These are phyloP conservation scores for Auanema sp. DNA, from an alignment of 2,888 invertebrate genomes.

Conservation along the genomic window DNA sequence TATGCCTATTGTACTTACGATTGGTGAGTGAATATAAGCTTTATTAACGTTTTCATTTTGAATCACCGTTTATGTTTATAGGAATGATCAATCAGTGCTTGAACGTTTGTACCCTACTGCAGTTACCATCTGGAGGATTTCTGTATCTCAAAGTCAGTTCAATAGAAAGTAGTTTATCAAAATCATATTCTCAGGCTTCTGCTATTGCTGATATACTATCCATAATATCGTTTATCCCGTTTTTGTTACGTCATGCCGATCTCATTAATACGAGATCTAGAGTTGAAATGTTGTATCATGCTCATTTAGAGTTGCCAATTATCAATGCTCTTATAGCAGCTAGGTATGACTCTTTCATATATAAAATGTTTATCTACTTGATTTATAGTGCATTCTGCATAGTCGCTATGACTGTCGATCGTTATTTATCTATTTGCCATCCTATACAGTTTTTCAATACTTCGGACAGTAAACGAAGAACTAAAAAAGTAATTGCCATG, in stretches of 20 bases:
- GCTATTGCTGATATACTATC: conserved; percentile 78
- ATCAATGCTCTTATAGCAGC: conserved; percentile 68
- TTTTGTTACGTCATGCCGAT: conserved; percentile 52
- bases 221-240: conserved; percentile 73
- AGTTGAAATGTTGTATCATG: conserved; percentile 70
- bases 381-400: conserved; percentile 67
- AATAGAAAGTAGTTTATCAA: background rate
- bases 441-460: conserved; percentile 57
- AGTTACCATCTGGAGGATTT: conserved; percentile 54
- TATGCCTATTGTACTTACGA: conserved; percentile 50
- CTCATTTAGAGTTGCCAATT: conserved; percentile 67
- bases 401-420: conserved; percentile 68
- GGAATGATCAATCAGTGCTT: conserved; percentile 63
- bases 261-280: conserved; percentile 66
- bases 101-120: conserved; percentile 61
- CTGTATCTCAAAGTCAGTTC: conserved; percentile 43
- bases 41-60: background rate
- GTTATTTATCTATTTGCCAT: conserved; percentile 67
- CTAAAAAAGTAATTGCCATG: conserved; percentile 64
- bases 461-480: conserved; percentile 63
- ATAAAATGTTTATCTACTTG: background rate
- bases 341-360: conserved; percentile 27
- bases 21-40: conserved; percentile 33
- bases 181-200: conserved; percentile 69
- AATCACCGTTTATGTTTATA: conserved; percentile 20